Base-by-base conservation (phyloP, 2,888 invertebrate genomes). In the Lymantria dispar region DNA sequence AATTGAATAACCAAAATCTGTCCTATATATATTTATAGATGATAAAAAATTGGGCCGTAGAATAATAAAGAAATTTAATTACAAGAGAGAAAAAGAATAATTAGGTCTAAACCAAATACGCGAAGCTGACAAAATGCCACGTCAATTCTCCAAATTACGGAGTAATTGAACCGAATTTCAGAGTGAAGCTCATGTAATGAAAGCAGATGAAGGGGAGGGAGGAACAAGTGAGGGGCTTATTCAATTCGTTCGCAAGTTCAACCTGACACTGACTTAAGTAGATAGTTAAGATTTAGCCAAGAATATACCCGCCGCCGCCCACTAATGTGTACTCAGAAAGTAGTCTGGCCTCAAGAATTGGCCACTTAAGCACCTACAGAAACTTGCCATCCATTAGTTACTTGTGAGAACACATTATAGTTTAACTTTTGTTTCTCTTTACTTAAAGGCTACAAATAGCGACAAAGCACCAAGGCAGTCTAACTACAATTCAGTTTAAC, bases 271-370 rank as follows among this genome's bases (percentile, higher is more conserved):
- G 83, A 77, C 80, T 83, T 85, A 84, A 87, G 85, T 87, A 83
- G 82, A 87, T 87, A 88, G 87, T 87, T 86, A 81, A 85, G 88
- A 83, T 85, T 83, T 85, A 80, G 82, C 75, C 78, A 76, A 78
- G 79, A 77, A 82, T 83, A 76, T 74, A 76, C 74, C 78, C 73
- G 72, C 64, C 69, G 70, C 72, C 78, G 72, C 74, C 75, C 83
- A 74, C 85, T 88, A 88, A 90, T 87, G 88, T 86, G 82, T 85
- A 79, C 87, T 86, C 80, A 70, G 83, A 87, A 86, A 87, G 86
- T 87, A 86, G 83, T 81, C 83, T 80, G 75, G 80, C 71, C 77
- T 78, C 79, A 80, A 79, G 83, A 85, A 87, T 85, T 83, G 84
- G 85, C 83, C 76, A 76, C 83, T 83, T 85, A 85, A 88, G 85